These are phyloP conservation scores for Cosmia pyralina DNA, from an alignment of 2,888 invertebrate genomes.

Conservation along the genomic window DNA sequence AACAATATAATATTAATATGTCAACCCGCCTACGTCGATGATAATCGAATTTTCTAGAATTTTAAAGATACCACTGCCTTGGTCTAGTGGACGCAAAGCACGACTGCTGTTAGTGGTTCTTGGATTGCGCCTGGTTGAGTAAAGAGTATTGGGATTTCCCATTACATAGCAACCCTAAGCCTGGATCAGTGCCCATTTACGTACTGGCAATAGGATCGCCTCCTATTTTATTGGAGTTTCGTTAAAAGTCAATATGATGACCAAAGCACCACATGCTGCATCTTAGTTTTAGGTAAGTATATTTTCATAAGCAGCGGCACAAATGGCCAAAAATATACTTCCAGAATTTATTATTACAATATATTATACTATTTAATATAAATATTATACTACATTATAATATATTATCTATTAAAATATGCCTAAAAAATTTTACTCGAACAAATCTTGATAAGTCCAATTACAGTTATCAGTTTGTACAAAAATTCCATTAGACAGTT, in stretches of 20 bases:
- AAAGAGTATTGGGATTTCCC: background rate
- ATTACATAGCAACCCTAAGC: background rate
- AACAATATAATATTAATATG: constrained; percentile 18
- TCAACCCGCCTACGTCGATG: constrained; percentile 21
- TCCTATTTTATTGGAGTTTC: background rate
- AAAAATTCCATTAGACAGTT: constrained; percentile 56
- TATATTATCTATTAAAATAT: constrained; percentile 6
- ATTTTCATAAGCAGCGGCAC: constrained; percentile 5
- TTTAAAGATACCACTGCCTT: constrained; percentile 1
- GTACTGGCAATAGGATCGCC: background rate
- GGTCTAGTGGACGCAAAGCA: background rate
- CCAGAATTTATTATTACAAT: constrained; percentile 4
- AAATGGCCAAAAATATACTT: constrained; percentile 11
- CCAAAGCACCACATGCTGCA: background rate
- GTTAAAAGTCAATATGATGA: background rate
- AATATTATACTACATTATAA: too few species aligned
- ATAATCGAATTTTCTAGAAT: constrained; percentile 28
- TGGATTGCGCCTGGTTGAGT: background rate
- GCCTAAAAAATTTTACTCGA: constrained; percentile 19
- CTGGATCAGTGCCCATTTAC: background rate
- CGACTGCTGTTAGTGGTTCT: background rate
- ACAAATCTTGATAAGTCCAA: constrained; percentile 40
- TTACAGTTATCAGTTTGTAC: constrained; percentile 35
- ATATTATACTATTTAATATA: too few species aligned
- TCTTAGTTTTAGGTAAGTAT: constrained; percentile 8